These are phyloP conservation scores for Allophyes oxyacanthae DNA, from an alignment of 2,888 invertebrate species.

Conservation along the genomic window DNA sequence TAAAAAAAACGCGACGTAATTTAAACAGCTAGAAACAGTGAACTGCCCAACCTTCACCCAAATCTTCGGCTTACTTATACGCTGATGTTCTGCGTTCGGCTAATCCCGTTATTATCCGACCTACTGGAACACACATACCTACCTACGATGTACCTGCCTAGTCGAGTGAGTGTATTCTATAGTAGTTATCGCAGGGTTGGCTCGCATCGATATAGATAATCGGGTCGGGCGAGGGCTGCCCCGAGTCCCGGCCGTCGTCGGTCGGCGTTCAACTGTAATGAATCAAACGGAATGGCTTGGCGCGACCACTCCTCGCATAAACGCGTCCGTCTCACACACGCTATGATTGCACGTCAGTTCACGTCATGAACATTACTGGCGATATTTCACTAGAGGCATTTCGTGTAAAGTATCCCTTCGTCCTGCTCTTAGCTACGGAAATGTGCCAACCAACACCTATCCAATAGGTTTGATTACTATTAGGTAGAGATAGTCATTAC, in stretches of 20 bases:
- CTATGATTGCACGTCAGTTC: slow-evolving; percentile 10
- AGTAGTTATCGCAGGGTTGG: slow-evolving; percentile 9
- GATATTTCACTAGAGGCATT: not conserved
- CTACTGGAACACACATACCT: slow-evolving; percentile 1
- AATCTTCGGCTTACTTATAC: slow-evolving; percentile 26
- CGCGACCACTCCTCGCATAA: slow-evolving; percentile 12
- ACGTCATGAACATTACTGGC: slow-evolving; percentile 13
- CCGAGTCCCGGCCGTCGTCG: slow-evolving; percentile 10
- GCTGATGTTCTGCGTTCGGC: slow-evolving; percentile 23
- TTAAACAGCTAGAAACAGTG: not conserved
- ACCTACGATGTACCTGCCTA: slow-evolving; percentile 1
- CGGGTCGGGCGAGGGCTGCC: slow-evolving; percentile 19
- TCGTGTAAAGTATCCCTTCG: not conserved
- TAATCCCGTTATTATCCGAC: slow-evolving; percentile 30
- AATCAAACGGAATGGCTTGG: slow-evolving; percentile 31
- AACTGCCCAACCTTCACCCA: slow-evolving; percentile 40
- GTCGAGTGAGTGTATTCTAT: slow-evolving; percentile 2
- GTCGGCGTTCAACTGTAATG: slow-evolving; percentile 20
- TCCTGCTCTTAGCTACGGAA: not conserved
- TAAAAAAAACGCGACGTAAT: slow-evolving; percentile 3
- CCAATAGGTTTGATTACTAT: too few species aligned
- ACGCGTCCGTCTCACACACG: slow-evolving; percentile 1
- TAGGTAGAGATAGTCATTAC: too few species aligned
- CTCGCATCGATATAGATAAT: slow-evolving; percentile 42
- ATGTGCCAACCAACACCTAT: too few species aligned